These are phyloP conservation scores for Pristiophorus japonicus DNA, from an alignment of 2,113 vertebrate genomes.

Conservation along the genomic window DNA sequence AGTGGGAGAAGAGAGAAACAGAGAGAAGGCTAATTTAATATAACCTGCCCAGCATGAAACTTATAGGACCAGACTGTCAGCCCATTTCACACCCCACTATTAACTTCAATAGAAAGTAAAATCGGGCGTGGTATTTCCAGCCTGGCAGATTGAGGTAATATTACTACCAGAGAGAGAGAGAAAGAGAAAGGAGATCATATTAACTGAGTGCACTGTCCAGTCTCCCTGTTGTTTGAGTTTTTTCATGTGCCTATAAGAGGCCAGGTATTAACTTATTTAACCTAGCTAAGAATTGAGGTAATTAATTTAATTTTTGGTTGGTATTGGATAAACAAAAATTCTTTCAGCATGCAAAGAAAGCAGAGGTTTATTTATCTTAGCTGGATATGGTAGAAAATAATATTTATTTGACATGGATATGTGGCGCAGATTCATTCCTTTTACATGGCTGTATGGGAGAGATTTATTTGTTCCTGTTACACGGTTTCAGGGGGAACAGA, in stretches of 20 bases:
- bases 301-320: neutral
- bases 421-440: constrained; percentile 5
- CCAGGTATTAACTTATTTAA: neutral
- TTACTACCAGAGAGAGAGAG: neutral
- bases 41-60: neutral
- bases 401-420: constrained; percentile 18
- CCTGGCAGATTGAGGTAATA: neutral
- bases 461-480: neutral
- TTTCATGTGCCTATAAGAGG: neutral
- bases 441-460: neutral
- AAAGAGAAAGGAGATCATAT: neutral
- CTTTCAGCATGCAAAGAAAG: neutral
- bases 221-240: neutral
- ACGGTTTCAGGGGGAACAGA: constrained; percentile 3
- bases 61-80: neutral
- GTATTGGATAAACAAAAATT: neutral
- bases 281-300: neutral
- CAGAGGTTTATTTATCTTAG: neutral
- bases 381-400: neutral
- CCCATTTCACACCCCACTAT: neutral
- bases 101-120: neutral
- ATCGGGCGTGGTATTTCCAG: neutral
- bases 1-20: neutral
- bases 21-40: neutral
- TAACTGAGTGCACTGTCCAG: no score